Percentiles rank a stretch among this genome's conserved stretches.
Conservation (phyloP, 2,113 vertebrate genomes). For the Macrotis lagotis region DNA sequence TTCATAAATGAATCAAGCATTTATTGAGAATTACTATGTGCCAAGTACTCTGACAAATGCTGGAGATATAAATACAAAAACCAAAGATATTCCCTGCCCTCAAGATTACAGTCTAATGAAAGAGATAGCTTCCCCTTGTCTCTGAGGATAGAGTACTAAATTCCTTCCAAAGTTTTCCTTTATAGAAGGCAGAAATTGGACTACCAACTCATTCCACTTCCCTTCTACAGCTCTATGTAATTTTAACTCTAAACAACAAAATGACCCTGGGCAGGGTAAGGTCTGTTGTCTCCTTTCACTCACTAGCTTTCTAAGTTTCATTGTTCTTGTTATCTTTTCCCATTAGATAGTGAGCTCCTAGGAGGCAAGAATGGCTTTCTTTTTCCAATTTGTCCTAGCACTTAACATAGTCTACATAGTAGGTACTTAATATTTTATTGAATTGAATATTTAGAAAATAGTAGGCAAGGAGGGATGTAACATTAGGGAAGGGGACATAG, state of each 20-base stretch:
- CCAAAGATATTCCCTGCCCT: background rate
- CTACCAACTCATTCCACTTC: background rate
- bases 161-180: background rate
- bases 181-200: background rate
- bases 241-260: background rate
- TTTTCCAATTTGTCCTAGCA: background rate
- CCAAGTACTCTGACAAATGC: background rate
- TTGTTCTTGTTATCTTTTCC: background rate
- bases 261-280: background rate
- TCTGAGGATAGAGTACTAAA: background rate
- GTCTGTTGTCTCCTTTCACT: background rate
- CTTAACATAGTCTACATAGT: background rate
- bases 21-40: background rate
- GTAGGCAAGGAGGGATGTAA: background rate
- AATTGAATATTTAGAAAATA: background rate
- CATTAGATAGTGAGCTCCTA: background rate
- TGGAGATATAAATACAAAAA: background rate
- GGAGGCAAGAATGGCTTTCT: background rate
- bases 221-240: background rate
- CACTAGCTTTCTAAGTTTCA: background rate
- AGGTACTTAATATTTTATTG: background rate
- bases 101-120: background rate
- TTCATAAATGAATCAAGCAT: background rate
- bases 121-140: background rate
- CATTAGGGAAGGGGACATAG: no score